Base-by-base conservation (phyloP, 2,797 vertebrate species). In the Chiropotes sagulatus region DNA sequence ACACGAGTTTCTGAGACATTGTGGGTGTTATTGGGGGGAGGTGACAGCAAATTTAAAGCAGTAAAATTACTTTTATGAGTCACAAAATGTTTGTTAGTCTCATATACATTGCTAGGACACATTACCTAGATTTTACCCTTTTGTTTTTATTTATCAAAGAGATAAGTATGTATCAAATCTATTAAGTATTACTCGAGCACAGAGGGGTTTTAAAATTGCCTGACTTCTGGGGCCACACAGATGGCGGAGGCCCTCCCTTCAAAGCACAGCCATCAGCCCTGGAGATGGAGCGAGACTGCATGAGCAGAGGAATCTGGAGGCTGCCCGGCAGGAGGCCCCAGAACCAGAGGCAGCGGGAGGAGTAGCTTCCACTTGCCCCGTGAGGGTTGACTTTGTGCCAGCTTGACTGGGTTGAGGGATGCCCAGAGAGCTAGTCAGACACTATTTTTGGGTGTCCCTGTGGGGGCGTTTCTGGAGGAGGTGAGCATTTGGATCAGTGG, bases 1-100 rank as follows among this genome's bases (percentile, higher is more conserved):
- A 41, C 0, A 4, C 0, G 0, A 2, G 20, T 52, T 76, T 50
- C 67, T 30, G 67, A 50, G 50, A 33, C 54, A 30, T 28, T 30
- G 6, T 1, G 0, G 28, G 20, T 26, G 17, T 75, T 54, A 46
- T 5, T 26, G 67, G 2, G 7, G 20, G 7, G 54, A 15, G 15
- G 44, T 1, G 3, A 46, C n/a, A 19, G 1, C 79, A 48, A 44
- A 20, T 36, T 30, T 76, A 24, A 28, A 67, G 19, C 33, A 84
- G 61, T 50, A 36, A 87, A 57, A 26, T 15, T 28, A 26, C 28
- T n/a, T 54, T n/a, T 8, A 22, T n/a, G 48, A 12, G 48, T 73
- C 73, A 44, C 81, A 28, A 19, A 73, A 33, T 82, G 67, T 54
- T 22, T 82, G 26, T 17, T 24, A 26, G 17, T 57, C 44, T 54